Conservation (phyloP, 1,140 invertebrate species). For the Cataglyphis hispanica region DNA sequence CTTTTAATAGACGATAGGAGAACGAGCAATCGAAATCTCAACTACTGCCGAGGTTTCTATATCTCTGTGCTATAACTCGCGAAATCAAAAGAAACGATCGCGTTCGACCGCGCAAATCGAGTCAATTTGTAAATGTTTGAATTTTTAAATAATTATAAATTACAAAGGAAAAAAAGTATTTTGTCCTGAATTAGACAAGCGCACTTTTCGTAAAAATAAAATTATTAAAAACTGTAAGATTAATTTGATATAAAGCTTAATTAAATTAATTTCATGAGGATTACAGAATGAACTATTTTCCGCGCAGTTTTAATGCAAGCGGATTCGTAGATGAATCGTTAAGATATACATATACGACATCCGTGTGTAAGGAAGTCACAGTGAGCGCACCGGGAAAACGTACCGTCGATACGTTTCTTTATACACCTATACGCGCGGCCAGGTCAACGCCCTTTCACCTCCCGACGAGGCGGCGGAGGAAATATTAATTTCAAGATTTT, state of each 20-base stretch:
- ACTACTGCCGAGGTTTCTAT: background rate
- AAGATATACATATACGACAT: background rate
- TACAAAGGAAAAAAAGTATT: background rate
- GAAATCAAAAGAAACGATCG: background rate
- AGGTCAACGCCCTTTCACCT: slow-evolving; percentile 72
- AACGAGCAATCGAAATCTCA: slow-evolving; percentile 26
- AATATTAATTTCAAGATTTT: slow-evolving; percentile 78
- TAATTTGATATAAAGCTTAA: slow-evolving; percentile 5
- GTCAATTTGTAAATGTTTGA: background rate
- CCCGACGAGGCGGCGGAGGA: slow-evolving; percentile 68
- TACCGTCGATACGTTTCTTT: slow-evolving; percentile 62
- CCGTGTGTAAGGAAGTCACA: slow-evolving; percentile 46
- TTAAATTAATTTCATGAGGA: background rate
- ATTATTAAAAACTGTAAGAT: background rate
- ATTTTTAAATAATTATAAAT: background rate
- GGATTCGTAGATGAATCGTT: slow-evolving; percentile 35
- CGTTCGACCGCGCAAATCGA: background rate
- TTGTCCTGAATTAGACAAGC: background rate
- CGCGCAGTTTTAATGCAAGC: background rate
- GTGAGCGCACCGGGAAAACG: slow-evolving; percentile 35
- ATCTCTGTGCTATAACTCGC: background rate
- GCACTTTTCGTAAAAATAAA: background rate
- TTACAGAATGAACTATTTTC: slow-evolving; percentile 3
- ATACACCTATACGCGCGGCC: slow-evolving; percentile 58
- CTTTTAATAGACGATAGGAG: background rate